A percentile compares a stretch with the other conserved stretches of the same genome.
Evolutionary conservation across 2,888 invertebrate species (phyloP).

Genomic region (Drosophila melanosoma): DNA sequence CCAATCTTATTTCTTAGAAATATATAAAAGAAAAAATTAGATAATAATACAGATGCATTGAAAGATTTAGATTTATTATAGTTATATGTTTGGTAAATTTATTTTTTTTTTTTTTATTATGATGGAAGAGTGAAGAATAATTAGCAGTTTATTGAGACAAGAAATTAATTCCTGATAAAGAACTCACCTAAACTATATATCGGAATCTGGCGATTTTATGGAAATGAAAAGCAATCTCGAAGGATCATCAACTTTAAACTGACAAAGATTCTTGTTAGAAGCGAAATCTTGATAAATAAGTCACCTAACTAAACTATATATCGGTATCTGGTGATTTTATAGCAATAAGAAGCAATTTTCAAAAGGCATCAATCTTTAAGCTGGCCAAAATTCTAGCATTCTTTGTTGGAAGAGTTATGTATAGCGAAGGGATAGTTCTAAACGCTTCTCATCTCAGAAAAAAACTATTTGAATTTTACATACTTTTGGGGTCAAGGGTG

Average conservation of each 20-base stretch:
- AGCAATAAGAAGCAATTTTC: background rate
- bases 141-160: background rate
- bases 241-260: background rate
- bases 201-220: background rate
- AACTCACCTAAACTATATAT: background rate
- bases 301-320: background rate
- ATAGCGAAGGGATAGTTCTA: background rate
- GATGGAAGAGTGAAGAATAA: background rate
- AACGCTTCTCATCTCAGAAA: background rate
- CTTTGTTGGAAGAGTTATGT: background rate
- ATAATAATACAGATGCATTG: background rate
- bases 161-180: background rate
- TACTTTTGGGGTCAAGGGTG: background rate
- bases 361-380: background rate
- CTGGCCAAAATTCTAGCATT: background rate
- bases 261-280: background rate
- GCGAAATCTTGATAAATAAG: background rate
- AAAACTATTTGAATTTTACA: background rate
- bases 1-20: background rate
- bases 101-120: background rate
- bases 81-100: background rate
- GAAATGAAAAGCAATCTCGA: background rate
- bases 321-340: background rate
- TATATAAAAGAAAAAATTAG: background rate
- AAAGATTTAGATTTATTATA: background rate